Evolutionary conservation across 1,140 invertebrate species (phyloP), one percentile per base, ranked within the genome.

Genomic region (Nebria ingens): DNA sequence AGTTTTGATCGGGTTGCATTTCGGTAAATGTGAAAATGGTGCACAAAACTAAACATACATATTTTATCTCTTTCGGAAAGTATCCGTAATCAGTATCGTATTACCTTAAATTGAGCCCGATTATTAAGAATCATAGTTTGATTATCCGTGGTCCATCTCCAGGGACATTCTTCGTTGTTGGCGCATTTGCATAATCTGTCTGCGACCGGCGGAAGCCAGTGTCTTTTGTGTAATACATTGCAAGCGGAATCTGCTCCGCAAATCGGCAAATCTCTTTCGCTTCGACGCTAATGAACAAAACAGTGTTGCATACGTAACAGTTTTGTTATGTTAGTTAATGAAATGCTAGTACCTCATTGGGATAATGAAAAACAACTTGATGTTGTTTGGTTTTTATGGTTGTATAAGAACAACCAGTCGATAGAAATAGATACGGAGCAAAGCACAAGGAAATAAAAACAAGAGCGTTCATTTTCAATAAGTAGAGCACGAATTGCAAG

Each of bases 141-240:
- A 58, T 71, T 68, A 40, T 69, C 64, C 19, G 56, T 19, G 22
- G 61, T 64, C 72, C 70, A 77, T 17, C 69, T 59, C 60, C 68
- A 69, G 0, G 77, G 73, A 62, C 79, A 81, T 58, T 80, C 76
- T n/a, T 63, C 65, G 13, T 73, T 66, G 52, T 75, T 71, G 2
- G 74, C 63, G 62, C 79, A 82, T 15, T 73, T 69, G 56, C 79
- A 82, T n/a, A 78, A 60, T 59, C 78, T 66, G 57, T 79, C 71
- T 0, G 74, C 70, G 21, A 76, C 64, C 19, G 67, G 64, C 1
- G 75, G 70, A 22, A 73, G 59, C 76, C 78, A 81, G 65, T 76
- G 79, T 59, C 77, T 66, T 9, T 73, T 62, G 55, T 79, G 73
- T 54, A 78, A 64, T 1, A 80, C 62, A 58, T 74, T 79, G 57